Evolutionary conservation across 2,888 invertebrate species (phyloP), one percentile per base, ranked within the genome.

Genomic region (Uropetala carovei): DNA sequence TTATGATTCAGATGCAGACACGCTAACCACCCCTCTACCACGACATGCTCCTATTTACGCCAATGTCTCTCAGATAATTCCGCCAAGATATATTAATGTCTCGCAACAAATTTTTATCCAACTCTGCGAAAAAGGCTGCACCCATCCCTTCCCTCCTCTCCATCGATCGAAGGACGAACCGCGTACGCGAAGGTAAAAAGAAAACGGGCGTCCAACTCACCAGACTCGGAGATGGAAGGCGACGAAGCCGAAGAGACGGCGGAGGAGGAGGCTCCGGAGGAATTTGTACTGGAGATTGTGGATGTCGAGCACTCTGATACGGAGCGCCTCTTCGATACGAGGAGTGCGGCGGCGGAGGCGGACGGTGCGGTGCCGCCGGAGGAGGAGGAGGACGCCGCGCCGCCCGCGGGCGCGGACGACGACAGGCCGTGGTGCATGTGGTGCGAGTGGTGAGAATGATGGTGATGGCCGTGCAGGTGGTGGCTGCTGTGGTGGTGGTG

Each of bases 301-400:
- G 95, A 95, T 94, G 94, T 94, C 92, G 92, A 96, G 95, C 93
- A 96, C 75, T 92, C 95, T 27, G 93, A 94, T 92, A 92, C 92
- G 93, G 92, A 92, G 95, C 94, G 43, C 92, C 84, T 92, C 16
- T 85, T 86, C 60, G 64, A 64, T 18, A 89, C 64, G 43, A 64
- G 64, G 43, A 89, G 89, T 7, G 95, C 94, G 60, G 94, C 94
- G 18, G 93, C 93, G 95, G 83, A 43, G 83, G 83, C 89, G 92
- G 84, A 93, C 96, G 96, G 94, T 97, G 97, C 97, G 94, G 97
- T 97, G 95, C 97, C 97, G 92, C 97, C 97, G 94, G 97, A 96
- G 94, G 97, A 97, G 94, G 97, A 97, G 93, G 97, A 96, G 91
- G 96, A 96, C 94, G 95, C 96, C 95, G 95, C 93, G 91, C 94